Base-by-base conservation (phyloP, 2,888 invertebrate species). In the Synanthedon andrenaeformis region DNA sequence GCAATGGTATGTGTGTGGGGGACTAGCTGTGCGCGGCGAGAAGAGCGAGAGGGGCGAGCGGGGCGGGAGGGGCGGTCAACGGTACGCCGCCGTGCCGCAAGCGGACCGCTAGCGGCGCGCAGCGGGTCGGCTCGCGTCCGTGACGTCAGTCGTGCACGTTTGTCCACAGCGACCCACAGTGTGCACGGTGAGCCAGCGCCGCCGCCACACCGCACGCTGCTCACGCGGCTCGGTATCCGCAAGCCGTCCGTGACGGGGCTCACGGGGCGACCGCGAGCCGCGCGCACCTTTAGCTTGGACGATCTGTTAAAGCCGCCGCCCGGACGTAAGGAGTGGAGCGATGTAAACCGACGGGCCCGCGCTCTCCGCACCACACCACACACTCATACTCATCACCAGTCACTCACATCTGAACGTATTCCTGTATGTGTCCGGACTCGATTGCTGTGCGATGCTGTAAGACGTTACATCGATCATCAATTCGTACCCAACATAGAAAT, bases 281-380 rank as follows among this genome's bases (percentile, higher is more conserved):
- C 92, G 82, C 91, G 94, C 89, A 94, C 94, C 82, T 94, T 94
- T 91, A 94, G 93, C 91, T 91, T 94, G 90, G 94, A 94, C 91
- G 94, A 94, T 92, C 92, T 94, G 88, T 92, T 94, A 90, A 92
- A 93, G 90, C 92, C 93, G 87, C 91, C 91, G 89, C 91, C 91
- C 83, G 91, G 92, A 92, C 93, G 93, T 93, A 93, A 93, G 92
- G 90, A 84, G 76, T 74, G 84, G 82, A 82, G 82, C 67, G 69
- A 60, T 66, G 55, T 89, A 91, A 62, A 63, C 61, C 58, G 55
- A 56, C 70, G 71, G 76, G 52, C 54, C 62, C 64, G 62, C 79
- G 82, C 83, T 66, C 77, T 83, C 82, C 82, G 81, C 82, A 74
- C 56, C 54, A 35, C 58, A 57, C 57, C 54, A 57, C 59, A 57